A percentile compares a stretch with the other conserved stretches of the same genome.
phyloP scores from a whole-genome alignment of 2,888 invertebrate species.

The Pterostichus niger region DNA sequence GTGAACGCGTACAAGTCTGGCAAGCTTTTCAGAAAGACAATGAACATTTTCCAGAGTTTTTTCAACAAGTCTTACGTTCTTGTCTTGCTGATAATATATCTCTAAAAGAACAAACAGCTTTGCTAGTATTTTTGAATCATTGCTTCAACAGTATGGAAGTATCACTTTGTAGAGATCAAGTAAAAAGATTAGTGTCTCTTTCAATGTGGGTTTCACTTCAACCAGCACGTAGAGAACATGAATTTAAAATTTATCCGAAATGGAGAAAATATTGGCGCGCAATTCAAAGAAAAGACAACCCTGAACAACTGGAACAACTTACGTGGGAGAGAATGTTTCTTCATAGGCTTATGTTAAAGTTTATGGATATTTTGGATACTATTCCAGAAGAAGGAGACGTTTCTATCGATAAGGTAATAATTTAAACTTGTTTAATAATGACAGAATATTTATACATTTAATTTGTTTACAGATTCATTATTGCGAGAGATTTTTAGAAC shows the following conservation, averaged over 20 bases:
- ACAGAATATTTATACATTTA: too few species aligned
- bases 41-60: constrained; percentile 89
- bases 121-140: constrained; percentile 96
- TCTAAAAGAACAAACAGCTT: constrained; percentile 89
- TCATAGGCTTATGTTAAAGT: constrained; percentile 91
- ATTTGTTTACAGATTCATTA: constrained; percentile 82
- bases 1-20: constrained; percentile 98
- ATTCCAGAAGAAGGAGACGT: constrained; percentile 84
- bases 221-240: constrained; percentile 89
- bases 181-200: constrained; percentile 91
- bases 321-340: constrained; percentile 94
- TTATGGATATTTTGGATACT: constrained; percentile 88
- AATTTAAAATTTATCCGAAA: constrained; percentile 91
- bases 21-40: constrained; percentile 90
- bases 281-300: constrained; percentile 91
- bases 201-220: constrained; percentile 96
- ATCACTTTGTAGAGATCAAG: constrained; percentile 94
- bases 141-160: constrained; percentile 99
- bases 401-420: constrained; percentile 78
- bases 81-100: constrained; percentile 83
- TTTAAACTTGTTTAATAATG: constrained; percentile 25
- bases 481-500: constrained; percentile 96
- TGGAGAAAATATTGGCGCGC: constrained; percentile 96
- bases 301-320: constrained; percentile 83
- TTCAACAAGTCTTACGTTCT: constrained; percentile 88